Evolutionary conservation across 2,113 vertebrate genomes (phyloP), one percentile per base, ranked within the genome.

Genomic region (Cryptomyrus ogoouensis): DNA sequence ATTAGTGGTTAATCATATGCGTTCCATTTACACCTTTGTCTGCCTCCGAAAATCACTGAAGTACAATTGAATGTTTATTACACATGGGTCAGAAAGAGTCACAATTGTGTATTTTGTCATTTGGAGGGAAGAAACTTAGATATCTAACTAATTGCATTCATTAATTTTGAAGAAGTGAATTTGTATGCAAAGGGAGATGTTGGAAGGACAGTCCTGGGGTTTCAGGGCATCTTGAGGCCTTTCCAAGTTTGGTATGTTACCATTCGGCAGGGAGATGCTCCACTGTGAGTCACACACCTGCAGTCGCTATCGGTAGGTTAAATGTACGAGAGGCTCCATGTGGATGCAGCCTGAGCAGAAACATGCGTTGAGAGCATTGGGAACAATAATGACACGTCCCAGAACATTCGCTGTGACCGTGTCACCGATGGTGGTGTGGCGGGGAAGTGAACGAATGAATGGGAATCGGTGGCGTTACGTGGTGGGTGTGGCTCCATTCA

Each of bases 1-100:
- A 84, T 84, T 84, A 84, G 83, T 84, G 21, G 83, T n/a, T 84
- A 80, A 80, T 80, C 21, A 84, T 84, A 84, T 84, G 83, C 44
- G 9, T 47, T 47, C 44, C 44, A 84, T 84, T 84, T 84, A n/a
- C 83, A 84, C 83, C 44, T 84, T 44, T 46, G 83, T 84, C 83
- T 47, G 35, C 44, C 44, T 47, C 83, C 5, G 19, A 42, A 49
- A 84, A 84, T 84, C 24, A 47, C 24, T 47, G 24, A 84, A 84
- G 44, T 84, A n/a, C 35, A 47, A 84, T 47, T 24, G 31, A 42
- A 19, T 84, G 44, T 84, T 84, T 84, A 84, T 84, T 84, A 84
- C 35, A 42, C 83, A 47, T n/a, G 24, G 44, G 83, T 47, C 83
- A 47, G 35, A 84, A 80, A 84, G 83, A 84, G 19, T 15, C 83